A percentile compares a stretch with the other conserved stretches of the same genome.
Evolutionary conservation across 2,888 invertebrate genomes (phyloP).

Genomic region (Acleris holmiana): DNA sequence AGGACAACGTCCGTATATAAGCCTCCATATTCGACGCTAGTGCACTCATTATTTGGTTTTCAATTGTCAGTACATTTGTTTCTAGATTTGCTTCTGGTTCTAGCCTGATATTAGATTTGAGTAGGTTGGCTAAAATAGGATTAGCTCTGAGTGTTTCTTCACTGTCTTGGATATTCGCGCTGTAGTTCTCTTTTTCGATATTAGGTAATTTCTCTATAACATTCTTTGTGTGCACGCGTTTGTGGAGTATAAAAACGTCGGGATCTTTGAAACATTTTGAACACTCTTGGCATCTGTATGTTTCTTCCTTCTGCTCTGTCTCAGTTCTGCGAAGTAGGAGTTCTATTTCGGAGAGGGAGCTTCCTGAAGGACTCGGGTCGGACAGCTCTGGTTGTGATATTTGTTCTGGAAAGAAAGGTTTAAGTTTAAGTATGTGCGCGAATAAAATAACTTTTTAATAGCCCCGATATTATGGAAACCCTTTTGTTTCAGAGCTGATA

Average conservation of each 20-base stretch:
- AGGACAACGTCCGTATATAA: constrained; percentile 60
- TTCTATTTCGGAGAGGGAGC: constrained; percentile 26
- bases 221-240: constrained; percentile 54
- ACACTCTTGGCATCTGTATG: constrained; percentile 68
- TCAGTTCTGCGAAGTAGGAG: constrained; percentile 20
- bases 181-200: constrained; percentile 60
- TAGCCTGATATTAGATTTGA: constrained; percentile 48
- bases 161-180: constrained; percentile 46
- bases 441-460: too few species aligned
- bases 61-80: constrained; percentile 52
- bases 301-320: constrained; percentile 26
- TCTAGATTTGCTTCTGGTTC: constrained; percentile 47
- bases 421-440: background rate
- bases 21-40: constrained; percentile 66
- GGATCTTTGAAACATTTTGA: constrained; percentile 78
- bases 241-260: constrained; percentile 69
- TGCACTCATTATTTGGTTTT: constrained; percentile 67
- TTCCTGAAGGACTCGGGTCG: constrained; percentile 35
- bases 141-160: constrained; percentile 67
- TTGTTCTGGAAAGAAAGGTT: constrained; percentile 18
- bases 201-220: constrained; percentile 30
- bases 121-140: constrained; percentile 71
- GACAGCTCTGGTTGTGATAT: constrained; percentile 25
- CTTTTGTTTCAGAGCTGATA: too few species aligned
- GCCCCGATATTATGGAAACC: too few species aligned